These are phyloP conservation scores for Ceratina japonica DNA, from an alignment of 1,140 invertebrate genomes.

Conservation along the genomic window DNA sequence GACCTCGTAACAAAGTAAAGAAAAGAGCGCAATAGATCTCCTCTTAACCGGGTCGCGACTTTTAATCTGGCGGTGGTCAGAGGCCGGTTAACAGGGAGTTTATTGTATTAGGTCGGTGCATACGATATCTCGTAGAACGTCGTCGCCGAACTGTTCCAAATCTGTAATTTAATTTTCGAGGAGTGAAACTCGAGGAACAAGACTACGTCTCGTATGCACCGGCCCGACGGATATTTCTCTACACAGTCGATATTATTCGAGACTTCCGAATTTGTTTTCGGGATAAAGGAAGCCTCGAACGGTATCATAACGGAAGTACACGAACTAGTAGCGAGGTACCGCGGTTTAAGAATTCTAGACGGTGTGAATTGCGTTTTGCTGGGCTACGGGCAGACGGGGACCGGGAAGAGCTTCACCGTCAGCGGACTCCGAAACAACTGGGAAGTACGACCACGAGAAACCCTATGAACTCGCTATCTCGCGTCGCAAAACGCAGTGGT, in stretches of 20 bases:
- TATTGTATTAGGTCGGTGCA: no score
- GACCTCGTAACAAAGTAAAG: constrained; percentile 58
- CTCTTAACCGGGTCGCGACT: no score
- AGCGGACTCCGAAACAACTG: constrained; percentile 52
- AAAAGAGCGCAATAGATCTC: background rate
- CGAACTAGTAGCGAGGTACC: background rate
- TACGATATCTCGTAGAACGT: no score
- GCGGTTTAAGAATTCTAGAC: constrained; percentile 55
- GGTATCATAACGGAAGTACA: background rate
- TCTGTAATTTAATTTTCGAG: no score
- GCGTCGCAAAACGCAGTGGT: background rate
- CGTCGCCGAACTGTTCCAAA: no score
- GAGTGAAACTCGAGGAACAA: no score
- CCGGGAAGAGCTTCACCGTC: constrained; percentile 61
- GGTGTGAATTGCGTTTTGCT: constrained; percentile 54
- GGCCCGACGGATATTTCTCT: background rate
- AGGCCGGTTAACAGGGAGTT: no score
- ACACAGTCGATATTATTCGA: background rate
- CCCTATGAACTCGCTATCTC: background rate
- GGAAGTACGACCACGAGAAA: constrained; percentile 38
- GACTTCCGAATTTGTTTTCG: background rate
- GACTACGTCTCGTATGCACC: no score
- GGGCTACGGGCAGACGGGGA: constrained; percentile 56
- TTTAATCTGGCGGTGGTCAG: no score
- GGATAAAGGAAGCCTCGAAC: background rate